phyloP scores from a whole-genome alignment of 2,113 vertebrate species.

The Polyodon spathula region DNA sequence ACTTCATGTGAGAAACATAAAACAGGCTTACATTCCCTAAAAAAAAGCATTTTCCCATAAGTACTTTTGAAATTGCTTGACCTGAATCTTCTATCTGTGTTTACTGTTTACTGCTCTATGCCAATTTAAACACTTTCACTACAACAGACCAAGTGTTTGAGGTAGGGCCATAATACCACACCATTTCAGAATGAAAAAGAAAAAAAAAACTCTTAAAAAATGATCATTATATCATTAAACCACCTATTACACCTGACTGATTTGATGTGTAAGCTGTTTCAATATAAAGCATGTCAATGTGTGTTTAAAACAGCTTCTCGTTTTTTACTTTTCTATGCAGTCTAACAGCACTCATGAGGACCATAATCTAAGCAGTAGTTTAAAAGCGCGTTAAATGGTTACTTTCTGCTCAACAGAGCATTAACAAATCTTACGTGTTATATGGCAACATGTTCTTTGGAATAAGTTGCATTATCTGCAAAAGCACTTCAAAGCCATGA shows the following conservation, averaged over 20 bases:
- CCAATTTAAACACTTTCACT: no score
- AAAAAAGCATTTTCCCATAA: no score
- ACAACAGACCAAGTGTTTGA: no score
- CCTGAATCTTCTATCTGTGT: no score
- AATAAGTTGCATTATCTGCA: constrained; percentile 29
- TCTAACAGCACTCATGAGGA: constrained; percentile 59
- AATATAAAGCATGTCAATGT: constrained; percentile 10
- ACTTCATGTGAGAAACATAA: no score
- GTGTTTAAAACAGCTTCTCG: constrained; percentile 36
- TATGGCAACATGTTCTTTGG: constrained; percentile 17
- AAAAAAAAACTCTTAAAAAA: no score
- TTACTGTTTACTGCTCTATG: no score
- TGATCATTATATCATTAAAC: no score
- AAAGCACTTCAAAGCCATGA: constrained; percentile 20
- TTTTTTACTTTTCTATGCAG: constrained; percentile 49
- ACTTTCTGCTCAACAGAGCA: constrained; percentile 61
- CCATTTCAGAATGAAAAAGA: no score
- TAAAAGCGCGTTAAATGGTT: constrained; percentile 69
- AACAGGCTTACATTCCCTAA: no score
- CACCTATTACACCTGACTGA: not conserved
- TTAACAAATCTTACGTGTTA: constrained; percentile 38
- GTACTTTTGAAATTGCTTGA: no score
- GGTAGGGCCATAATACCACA: no score
- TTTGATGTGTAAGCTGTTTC: not conserved
- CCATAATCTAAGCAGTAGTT: constrained; percentile 64